Conservation (phyloP, 1,140 invertebrate species). For the Nasonia vitripennis region DNA sequence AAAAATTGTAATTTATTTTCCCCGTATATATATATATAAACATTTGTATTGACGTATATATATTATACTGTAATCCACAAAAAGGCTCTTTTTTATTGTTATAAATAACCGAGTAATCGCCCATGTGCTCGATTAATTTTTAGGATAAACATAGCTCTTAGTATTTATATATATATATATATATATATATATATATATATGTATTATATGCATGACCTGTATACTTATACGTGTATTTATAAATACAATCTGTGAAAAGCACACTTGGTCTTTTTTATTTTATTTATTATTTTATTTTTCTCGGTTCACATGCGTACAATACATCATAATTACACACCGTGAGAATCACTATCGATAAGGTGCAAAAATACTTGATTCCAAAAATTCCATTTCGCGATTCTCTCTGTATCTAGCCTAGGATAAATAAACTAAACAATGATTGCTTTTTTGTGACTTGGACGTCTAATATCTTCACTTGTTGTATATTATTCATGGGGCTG, state of each 20-base stretch:
- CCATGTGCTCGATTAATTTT: slow-evolving; percentile 63
- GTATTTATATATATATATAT: slow-evolving; percentile 54
- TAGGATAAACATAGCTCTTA: slow-evolving; percentile 67
- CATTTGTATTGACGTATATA: slow-evolving; percentile 12
- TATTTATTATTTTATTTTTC: no score
- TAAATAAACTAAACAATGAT: background rate
- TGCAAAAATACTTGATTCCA: background rate
- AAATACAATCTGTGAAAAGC: slow-evolving; percentile 69
- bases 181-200: slow-evolving; percentile 59
- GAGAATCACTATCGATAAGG: background rate
- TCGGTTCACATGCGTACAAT: background rate
- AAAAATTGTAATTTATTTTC: slow-evolving; percentile 73
- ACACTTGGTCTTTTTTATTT: slow-evolving; percentile 50
- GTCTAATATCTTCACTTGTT: no score
- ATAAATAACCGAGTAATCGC: slow-evolving; percentile 57
- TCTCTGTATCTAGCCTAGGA: background rate
- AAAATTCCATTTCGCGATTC: background rate
- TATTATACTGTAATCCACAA: slow-evolving; percentile 62
- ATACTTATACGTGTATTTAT: slow-evolving; percentile 71
- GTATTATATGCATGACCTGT: slow-evolving; percentile 71
- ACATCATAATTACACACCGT: background rate
- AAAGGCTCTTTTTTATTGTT: slow-evolving; percentile 57
- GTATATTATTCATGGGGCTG: no score
- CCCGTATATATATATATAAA: slow-evolving; percentile 48
- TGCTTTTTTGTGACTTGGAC: background rate